Percentiles rank a stretch among this genome's conserved stretches.
phyloP scores from a whole-genome alignment of 2,888 invertebrate species.

The Lithophane socia region DNA sequence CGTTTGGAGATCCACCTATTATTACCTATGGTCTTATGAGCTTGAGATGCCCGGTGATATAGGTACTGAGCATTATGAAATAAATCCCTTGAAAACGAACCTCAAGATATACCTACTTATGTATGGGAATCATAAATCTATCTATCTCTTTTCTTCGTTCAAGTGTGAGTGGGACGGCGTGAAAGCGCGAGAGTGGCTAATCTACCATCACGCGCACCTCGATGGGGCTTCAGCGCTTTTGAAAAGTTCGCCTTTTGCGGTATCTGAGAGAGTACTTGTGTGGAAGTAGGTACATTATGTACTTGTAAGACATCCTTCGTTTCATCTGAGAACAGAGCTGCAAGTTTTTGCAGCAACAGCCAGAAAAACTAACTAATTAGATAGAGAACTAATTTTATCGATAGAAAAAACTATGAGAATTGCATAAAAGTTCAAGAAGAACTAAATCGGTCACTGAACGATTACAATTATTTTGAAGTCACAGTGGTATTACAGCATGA shows the following conservation, averaged over 20 bases:
- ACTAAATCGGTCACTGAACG: not conserved
- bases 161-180: constrained; percentile 26
- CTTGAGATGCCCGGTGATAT: not conserved
- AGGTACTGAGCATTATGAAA: not conserved
- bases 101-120: not conserved
- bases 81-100: not conserved
- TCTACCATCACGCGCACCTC: constrained; percentile 62
- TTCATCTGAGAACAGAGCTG: not conserved
- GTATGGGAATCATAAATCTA: constrained; percentile 16
- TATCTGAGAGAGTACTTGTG: constrained; percentile 29
- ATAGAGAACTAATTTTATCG: no score
- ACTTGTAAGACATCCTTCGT: not conserved
- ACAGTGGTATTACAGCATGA: not conserved
- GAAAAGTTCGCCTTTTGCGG: constrained; percentile 48
- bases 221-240: constrained; percentile 54
- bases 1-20: not conserved
- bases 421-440: not conserved
- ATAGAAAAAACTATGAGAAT: no score
- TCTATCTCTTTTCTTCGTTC: constrained; percentile 30
- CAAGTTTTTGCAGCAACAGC: not conserved
- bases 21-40: not conserved
- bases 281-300: constrained; percentile 12
- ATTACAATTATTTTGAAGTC: not conserved
- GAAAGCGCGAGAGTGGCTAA: constrained; percentile 68
- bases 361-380: not conserved